Base-by-base conservation (phyloP, 2,888 invertebrate species). In the Tryphoninae sp. region DNA sequence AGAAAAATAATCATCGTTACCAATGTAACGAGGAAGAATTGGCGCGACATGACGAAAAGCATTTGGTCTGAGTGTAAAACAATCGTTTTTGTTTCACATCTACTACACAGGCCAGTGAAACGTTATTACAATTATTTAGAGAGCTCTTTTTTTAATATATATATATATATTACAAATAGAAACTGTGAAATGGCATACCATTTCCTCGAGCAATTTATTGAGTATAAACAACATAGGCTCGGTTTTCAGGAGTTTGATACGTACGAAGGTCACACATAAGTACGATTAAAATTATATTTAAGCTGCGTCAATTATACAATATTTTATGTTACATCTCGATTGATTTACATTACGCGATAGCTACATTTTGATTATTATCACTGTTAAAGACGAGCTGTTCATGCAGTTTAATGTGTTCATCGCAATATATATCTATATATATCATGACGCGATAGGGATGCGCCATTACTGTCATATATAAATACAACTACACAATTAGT, bases 21-120 rank as follows among this genome's bases (percentile, higher is more conserved):
- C 40, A 45, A 9, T 78, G 64, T 22, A 59, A 22, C 22, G n/a
- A 40, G 33, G 19, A 40, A 74, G 11, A 26, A 26, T 65, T 49
- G 42, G 16, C 9, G 33, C 16, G 68, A 51, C 13, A 59, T 59
- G 19, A 11, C 55, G 51, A 68, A 71, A 26, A 33, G 45, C 40
- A 53, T n/a, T 67, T 67, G 64, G 42, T 78, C 53, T 42, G 71
- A 77, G 77, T 68, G 33, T 68, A 58, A 49, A 75, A 49, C 23
- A 72, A 72, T 75, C 26, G 23, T 65, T 64, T 68, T 78, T 49
- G 61, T 80, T 76, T 77, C 72, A 71, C 55, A 65, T 67, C 87
- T 89, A 88, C 89, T 89, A 89, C 89, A 89, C 87, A 88, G 89
- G 89, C 89, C 89, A 89, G 89, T 89, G 89, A 88, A 86, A 85